These are phyloP conservation scores for Platycheirus rosarum DNA, from an alignment of 2,888 invertebrate genomes.

Conservation along the genomic window DNA sequence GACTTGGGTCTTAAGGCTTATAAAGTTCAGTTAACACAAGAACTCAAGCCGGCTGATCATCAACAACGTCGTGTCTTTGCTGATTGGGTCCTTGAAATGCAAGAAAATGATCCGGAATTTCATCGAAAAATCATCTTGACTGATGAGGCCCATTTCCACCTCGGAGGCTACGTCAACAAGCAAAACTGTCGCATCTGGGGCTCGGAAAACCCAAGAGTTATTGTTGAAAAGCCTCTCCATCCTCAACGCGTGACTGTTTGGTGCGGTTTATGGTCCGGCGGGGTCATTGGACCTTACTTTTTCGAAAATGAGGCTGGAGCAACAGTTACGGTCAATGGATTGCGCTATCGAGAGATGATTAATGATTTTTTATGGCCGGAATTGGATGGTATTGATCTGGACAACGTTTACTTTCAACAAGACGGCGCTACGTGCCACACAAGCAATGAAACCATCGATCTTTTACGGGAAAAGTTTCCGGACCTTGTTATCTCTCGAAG, in stretches of 20 bases:
- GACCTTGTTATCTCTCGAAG: constrained; percentile 7
- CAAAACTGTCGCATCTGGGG: constrained; percentile 1
- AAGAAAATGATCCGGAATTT: no score
- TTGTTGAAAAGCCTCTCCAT: neutral
- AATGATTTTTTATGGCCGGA: constrained; percentile 4
- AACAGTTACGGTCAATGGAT: neutral
- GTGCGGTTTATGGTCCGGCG: neutral
- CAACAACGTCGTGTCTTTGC: no score
- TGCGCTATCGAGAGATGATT: neutral
- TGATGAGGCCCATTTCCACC: no score
- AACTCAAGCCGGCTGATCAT: no score
- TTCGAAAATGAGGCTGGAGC: neutral
- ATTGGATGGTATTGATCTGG: constrained; percentile 10
- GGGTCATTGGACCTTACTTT: neutral
- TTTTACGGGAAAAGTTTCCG: constrained; percentile 14
- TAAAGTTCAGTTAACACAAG: no score
- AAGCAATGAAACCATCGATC: constrained; percentile 6
- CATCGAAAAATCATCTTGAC: no score
- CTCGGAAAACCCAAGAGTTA: neutral
- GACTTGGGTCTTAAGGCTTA: no score
- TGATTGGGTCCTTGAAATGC: no score
- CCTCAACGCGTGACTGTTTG: neutral
- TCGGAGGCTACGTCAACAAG: no score
- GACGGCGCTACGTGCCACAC: constrained; percentile 52
- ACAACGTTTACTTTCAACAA: constrained; percentile 38